Evolutionary conservation across 2,113 vertebrate species (phyloP).

Genomic region (Pterophyllum scalare): DNA sequence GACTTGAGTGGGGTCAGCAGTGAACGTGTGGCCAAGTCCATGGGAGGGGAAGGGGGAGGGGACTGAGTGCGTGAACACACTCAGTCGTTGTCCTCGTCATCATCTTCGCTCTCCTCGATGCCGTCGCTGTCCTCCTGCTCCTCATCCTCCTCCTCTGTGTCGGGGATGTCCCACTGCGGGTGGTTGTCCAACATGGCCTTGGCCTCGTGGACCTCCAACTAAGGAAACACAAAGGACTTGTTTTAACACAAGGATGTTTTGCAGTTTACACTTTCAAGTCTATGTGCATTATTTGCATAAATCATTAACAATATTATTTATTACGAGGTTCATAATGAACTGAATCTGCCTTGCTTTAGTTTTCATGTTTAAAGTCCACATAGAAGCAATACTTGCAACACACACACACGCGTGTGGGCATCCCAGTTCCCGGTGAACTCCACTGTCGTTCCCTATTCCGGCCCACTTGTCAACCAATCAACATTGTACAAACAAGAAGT

Average conservation of each 20-base stretch:
- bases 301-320: too few relatives aligned
- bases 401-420: too few relatives aligned
- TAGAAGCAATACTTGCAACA: too few relatives aligned
- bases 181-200: conserved; percentile 98
- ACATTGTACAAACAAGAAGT: not conserved
- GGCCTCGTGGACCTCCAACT: conserved; percentile 98
- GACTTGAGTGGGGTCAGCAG: conserved; percentile 42
- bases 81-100: conserved; percentile 94
- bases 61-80: conserved; percentile 8
- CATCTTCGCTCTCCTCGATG: conserved; percentile 98
- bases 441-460: too few relatives aligned
- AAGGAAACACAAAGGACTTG: not conserved
- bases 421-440: too few relatives aligned
- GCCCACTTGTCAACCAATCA: too few relatives aligned
- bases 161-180: conserved; percentile 96
- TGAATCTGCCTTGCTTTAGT: too few relatives aligned
- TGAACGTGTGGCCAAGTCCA: conserved; percentile 36
- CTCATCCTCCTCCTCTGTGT: conserved; percentile 95
- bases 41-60: conserved; percentile 58
- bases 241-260: not conserved
- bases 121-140: conserved; percentile 99
- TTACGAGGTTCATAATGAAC: too few relatives aligned
- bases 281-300: not conserved
- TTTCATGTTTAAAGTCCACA: too few relatives aligned
- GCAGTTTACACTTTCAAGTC: not conserved